A percentile compares a stretch with the other conserved stretches of the same genome.
phyloP scores from a whole-genome alignment of 2,113 vertebrate species.

The Amazona vittata region DNA sequence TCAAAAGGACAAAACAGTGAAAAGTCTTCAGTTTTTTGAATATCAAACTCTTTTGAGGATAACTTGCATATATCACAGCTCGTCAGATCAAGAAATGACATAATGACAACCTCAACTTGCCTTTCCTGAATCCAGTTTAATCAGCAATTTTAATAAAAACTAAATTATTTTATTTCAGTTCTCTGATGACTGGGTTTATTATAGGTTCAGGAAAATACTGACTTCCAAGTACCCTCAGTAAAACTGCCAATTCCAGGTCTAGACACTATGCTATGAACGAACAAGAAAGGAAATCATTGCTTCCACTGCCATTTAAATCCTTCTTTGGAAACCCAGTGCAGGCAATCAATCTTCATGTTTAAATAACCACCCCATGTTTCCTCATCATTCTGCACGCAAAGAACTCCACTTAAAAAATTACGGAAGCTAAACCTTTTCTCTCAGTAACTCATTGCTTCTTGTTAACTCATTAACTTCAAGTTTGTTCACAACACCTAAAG shows the following conservation, averaged over 20 bases:
- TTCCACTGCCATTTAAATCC: not conserved
- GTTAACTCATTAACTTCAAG: not conserved
- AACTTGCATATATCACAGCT: not conserved
- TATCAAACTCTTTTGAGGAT: not conserved
- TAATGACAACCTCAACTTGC: not conserved
- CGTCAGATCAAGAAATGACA: not conserved
- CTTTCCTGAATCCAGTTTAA: not conserved
- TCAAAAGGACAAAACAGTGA: not conserved
- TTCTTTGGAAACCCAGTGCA: conserved; percentile 1
- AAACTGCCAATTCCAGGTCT: not conserved
- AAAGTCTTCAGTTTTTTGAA: not conserved
- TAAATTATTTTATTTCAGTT: not conserved
- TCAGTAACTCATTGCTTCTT: not conserved
- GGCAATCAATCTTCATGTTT: not conserved
- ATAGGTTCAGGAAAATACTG: conserved; percentile 17
- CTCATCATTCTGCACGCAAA: not conserved
- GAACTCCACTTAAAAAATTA: not conserved
- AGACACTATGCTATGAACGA: not conserved
- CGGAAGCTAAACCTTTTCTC: not conserved
- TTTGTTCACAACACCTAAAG: not conserved
- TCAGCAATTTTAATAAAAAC: not conserved
- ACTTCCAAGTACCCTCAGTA: not conserved
- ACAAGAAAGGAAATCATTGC: not conserved
- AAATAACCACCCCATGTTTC: not conserved
- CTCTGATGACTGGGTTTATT: conserved; percentile 32